A percentile compares a stretch with the other conserved stretches of the same genome.
Evolutionary conservation across 2,888 invertebrate genomes (phyloP).

Genomic region (Anorthoa munda): DNA sequence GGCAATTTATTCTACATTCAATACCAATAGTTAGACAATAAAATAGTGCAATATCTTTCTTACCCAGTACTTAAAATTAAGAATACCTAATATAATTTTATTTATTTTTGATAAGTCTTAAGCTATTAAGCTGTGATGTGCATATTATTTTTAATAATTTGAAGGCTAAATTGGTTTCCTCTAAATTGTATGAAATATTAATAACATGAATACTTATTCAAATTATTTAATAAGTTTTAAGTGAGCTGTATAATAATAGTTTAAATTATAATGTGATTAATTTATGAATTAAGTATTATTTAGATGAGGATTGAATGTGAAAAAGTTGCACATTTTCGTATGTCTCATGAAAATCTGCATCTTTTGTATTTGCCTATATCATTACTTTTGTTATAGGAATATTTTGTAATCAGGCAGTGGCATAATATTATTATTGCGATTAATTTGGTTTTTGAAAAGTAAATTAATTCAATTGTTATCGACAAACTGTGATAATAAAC

Average conservation of each 20-base stretch:
- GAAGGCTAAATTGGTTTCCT: conserved; percentile 66
- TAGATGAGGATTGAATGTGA: conserved; percentile 40
- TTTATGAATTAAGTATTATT: conserved; percentile 59
- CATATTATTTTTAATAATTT: conserved; percentile 57
- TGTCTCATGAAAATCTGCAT: conserved; percentile 79
- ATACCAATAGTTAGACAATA: conserved; percentile 63
- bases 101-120: conserved; percentile 68
- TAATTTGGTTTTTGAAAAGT: conserved; percentile 50
- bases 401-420: conserved; percentile 54
- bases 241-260: conserved; percentile 46
- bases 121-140: conserved; percentile 65
- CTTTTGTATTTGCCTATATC: conserved; percentile 67
- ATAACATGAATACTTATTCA: conserved; percentile 48
- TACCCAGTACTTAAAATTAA: conserved; percentile 64
- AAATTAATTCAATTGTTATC: conserved; percentile 72
- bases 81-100: conserved; percentile 55
- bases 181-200: conserved; percentile 56
- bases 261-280: conserved; percentile 62
- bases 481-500: conserved; percentile 82
- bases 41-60: conserved; percentile 72
- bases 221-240: conserved; percentile 52
- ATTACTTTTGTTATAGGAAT: conserved; percentile 43
- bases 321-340: conserved; percentile 81
- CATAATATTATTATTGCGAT: conserved; percentile 57
- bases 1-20: conserved; percentile 46